These are phyloP conservation scores for Callyntrura guangdongensis DNA, from an alignment of 2,888 invertebrate genomes.

Conservation along the genomic window DNA sequence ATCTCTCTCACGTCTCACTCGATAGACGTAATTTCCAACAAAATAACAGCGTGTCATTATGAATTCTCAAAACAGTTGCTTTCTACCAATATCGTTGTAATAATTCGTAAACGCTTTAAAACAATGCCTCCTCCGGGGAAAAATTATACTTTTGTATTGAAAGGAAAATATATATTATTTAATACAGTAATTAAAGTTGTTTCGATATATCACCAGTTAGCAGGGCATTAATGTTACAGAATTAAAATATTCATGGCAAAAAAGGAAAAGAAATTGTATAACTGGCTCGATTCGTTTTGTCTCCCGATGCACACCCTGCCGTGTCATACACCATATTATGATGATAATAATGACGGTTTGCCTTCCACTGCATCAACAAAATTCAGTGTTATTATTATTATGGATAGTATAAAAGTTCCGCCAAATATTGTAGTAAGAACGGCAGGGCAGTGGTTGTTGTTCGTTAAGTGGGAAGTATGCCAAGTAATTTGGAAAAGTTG, in stretches of 20 bases:
- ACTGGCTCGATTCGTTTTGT: neutral
- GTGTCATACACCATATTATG: slow-evolving; percentile 20
- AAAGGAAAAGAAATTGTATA: neutral
- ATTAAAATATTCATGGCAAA: neutral
- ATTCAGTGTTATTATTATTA: slow-evolving; percentile 22
- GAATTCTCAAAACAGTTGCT: neutral
- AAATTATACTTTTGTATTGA: neutral
- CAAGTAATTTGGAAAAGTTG: slow-evolving; percentile 72
- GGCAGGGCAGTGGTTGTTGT: slow-evolving; percentile 69
- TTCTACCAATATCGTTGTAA: too few relatives aligned
- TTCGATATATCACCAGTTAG: neutral
- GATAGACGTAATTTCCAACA: neutral
- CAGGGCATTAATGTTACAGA: neutral
- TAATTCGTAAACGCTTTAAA: too few relatives aligned
- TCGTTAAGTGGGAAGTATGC: slow-evolving; percentile 76
- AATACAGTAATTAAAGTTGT: neutral
- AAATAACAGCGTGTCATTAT: neutral
- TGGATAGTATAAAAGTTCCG: slow-evolving; percentile 31
- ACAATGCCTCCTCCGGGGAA: neutral
- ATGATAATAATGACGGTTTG: slow-evolving; percentile 22
- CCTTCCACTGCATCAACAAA: neutral
- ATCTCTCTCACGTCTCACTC: neutral
- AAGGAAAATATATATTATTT: neutral
- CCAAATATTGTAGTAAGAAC: slow-evolving; percentile 65
- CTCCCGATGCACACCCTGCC: neutral